Percentiles rank a stretch among this genome's conserved stretches.
Evolutionary conservation across 2,797 vertebrate genomes (phyloP).

Genomic region (Ceryle rudis): DNA sequence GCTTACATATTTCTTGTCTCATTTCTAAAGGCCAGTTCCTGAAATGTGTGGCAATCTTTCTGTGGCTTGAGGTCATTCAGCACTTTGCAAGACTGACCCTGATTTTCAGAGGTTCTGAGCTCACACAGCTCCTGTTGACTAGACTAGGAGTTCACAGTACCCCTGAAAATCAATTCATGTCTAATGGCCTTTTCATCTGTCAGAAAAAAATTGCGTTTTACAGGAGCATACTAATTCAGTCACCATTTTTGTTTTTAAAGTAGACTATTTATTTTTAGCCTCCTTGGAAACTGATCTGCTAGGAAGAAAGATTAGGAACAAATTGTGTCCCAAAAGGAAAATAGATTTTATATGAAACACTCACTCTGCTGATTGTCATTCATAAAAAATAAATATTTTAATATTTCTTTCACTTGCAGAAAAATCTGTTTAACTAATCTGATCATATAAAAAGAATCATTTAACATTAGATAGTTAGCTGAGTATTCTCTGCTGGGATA

Average conservation of each 20-base stretch:
- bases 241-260: slow-evolving; percentile 51
- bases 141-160: slow-evolving; percentile 2
- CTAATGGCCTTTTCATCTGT: slow-evolving; percentile 60
- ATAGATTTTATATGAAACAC: slow-evolving; percentile 37
- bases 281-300: slow-evolving; percentile 2
- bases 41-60: slow-evolving; percentile 23
- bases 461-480: slow-evolving; percentile 14
- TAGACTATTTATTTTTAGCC: slow-evolving; percentile 33
- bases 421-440: slow-evolving; percentile 57
- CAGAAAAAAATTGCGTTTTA: slow-evolving; percentile 59
- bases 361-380: slow-evolving; percentile 39
- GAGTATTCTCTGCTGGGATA: neutral
- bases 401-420: slow-evolving; percentile 6
- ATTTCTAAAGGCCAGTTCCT: slow-evolving; percentile 4
- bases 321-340: slow-evolving; percentile 55
- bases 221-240: slow-evolving; percentile 39
- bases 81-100: slow-evolving; percentile 19
- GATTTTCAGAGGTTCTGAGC: slow-evolving; percentile 43
- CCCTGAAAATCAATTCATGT: slow-evolving; percentile 56
- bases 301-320: slow-evolving; percentile 16
- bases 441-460: neutral
- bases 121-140: neutral
- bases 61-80: neutral
- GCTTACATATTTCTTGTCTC: slow-evolving; percentile 34
- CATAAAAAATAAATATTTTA: slow-evolving; percentile 43